These are phyloP conservation scores for Solea solea DNA, from an alignment of 2,113 vertebrate species.

Conservation along the genomic window DNA sequence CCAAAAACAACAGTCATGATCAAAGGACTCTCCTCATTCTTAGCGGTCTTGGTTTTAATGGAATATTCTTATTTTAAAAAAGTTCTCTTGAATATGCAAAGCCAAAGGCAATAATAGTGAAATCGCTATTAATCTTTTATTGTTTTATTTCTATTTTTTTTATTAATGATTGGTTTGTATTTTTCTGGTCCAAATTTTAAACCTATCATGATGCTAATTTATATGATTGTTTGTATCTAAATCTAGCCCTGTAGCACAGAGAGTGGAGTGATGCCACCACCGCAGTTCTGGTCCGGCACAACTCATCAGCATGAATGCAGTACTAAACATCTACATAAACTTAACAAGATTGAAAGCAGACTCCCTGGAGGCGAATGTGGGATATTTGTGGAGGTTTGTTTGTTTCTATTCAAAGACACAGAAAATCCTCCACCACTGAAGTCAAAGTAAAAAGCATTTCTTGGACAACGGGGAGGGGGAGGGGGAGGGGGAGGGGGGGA, in stretches of 20 bases:
- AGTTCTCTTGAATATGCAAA: conserved; percentile 5
- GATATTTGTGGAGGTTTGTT: conserved; percentile 45
- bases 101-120: conserved; percentile 29
- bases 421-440: conserved; percentile 7
- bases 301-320: conserved; percentile 31
- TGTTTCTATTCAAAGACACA: conserved; percentile 47
- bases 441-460: conserved; percentile 2
- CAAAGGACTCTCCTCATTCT: conserved; percentile 41
- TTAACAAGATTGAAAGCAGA: conserved; percentile 49
- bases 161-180: conserved; percentile 17
- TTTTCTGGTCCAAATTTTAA: conserved; percentile 35
- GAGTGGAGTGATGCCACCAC: conserved; percentile 18
- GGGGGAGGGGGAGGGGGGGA: background rate
- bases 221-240: conserved; percentile 24
- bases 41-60: conserved; percentile 32
- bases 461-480: background rate
- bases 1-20: conserved; percentile 65
- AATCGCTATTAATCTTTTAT: background rate
- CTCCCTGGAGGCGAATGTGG: conserved; percentile 19
- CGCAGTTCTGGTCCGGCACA: conserved; percentile 9
- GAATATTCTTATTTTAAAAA: conserved; percentile 20
- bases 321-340: conserved; percentile 31
- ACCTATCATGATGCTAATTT: conserved; percentile 31
- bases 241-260: background rate
- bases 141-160: background rate